Base-by-base conservation (phyloP, 2,888 invertebrate genomes). In the Aethes cnicana region DNA sequence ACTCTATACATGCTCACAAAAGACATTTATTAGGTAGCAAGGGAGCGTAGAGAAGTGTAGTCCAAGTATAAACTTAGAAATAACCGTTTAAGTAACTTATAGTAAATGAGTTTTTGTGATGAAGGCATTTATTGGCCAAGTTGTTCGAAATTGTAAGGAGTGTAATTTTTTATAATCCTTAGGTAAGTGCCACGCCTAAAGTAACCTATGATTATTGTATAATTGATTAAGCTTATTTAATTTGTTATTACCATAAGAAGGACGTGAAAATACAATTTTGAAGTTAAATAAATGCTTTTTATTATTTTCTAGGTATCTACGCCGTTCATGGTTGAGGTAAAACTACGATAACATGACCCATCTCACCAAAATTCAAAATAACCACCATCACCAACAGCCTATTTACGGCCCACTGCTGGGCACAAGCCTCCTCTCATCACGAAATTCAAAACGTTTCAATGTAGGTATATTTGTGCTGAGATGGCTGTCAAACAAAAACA, bases 121-220 rank as follows among this genome's bases (percentile, higher is more conserved):
- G 80, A 77, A 66, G 86, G 87, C 88, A 86, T 84, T 84, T 84
- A 85, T 75, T 83, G 85, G 85, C 83, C 84, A 75, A 74, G 73
- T 80, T 81, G 78, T 74, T 80, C 67, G 61, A 80, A 81, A 79
- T 74, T 72, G 65, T 79, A 74, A 72, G 72, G 72, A 74, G 75
- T 73, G 74, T 79, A 80, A 75, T 79, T 81, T 81, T 76, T 79
- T 83, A 81, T 84, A 80, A 80, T 80, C 76, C 66, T 60, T 84
- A 82, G 81, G 67, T 86, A 85, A 84, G 84, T 84, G 81, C 84
- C 84, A 86, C 86, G 87, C 87, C 88, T 87, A 87, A n/a, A 80
- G 66, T 73, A 72, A 80, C 68, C 69, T 77, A 81, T 66, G 68
- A 69, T 74, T 67, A 72, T 68, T 74, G 64, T 77, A 76, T 71